phyloP scores from a whole-genome alignment of 2,797 vertebrate species.

The Cyclura pinguis region DNA sequence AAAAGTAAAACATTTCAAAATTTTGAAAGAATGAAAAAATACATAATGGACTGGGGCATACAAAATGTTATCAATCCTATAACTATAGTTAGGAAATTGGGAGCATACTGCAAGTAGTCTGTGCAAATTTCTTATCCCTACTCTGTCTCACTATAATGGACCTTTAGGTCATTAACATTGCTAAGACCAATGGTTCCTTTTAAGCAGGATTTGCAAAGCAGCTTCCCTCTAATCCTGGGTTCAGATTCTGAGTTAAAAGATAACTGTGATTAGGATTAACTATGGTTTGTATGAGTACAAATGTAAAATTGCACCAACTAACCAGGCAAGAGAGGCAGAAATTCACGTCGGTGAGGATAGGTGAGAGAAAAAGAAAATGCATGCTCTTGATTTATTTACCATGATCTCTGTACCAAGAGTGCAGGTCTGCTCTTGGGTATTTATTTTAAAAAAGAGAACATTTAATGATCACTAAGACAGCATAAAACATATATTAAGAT shows the following conservation, averaged over 20 bases:
- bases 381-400: not conserved
- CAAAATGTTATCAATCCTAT: not conserved
- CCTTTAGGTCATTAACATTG: not conserved
- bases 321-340: not conserved
- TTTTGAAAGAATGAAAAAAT: not conserved
- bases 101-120: not conserved
- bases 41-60: not conserved
- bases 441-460: not conserved
- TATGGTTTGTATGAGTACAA: not conserved
- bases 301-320: not conserved
- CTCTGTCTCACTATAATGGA: not conserved
- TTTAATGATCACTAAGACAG: not conserved
- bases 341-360: not conserved
- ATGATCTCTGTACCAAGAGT: not conserved
- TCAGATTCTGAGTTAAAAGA: not conserved
- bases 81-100: not conserved
- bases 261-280: not conserved
- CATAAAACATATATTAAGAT: not conserved
- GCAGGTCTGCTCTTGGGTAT: not conserved
- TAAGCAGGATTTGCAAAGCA: not conserved
- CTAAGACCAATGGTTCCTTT: not conserved
- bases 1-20: not conserved
- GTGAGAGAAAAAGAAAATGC: not conserved
- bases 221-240: not conserved
- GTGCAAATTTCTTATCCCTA: not conserved